Base-by-base conservation (phyloP, 2,888 invertebrate genomes). In the Prenolepis imparis region DNA sequence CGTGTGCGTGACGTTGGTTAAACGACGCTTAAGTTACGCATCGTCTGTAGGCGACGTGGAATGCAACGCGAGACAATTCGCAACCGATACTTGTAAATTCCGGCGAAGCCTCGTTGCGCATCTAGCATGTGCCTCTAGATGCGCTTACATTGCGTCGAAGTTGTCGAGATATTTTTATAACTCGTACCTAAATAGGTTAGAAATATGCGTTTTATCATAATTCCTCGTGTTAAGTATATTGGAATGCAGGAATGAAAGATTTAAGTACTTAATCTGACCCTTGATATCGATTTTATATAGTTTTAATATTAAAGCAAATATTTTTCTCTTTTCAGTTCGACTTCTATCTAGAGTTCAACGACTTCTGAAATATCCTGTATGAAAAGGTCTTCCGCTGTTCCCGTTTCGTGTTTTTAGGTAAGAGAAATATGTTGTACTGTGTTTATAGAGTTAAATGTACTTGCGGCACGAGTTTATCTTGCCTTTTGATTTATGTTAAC, bases 401-500 rank as follows among this genome's bases (percentile, higher is more conserved):
- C 44, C 74, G 70, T 41, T 80, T 72, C 44, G 24, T 72, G 59
- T 44, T 73, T 77, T 77, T 77, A 77, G 77, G 77, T 73, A 80
- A 80, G 73, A 72, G 39, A 72, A 80, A 80, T 80, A 72, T 44
- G 32, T 80, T 78, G 21, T 73, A 73, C 74, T 80, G 74, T 80
- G 74, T 73, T 80, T 80, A 77, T 77, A 80, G 78, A 80, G 78
- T 80, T 44, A 72, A 73, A 80, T 80, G 44, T 72, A 57, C 32
- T 70, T 9, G 57, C 57, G 41, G 72, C 77, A 66, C 57, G 15
- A 57, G 41, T 80, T 78, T 80, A 80, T 80, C 78, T 80, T 44
- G 73, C 73, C 59, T 80, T 73, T 59, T 80, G 78, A 80, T 80
- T 80, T 80, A 80, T 80, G 78, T 61, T 78, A 80, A 80, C 78